Evolutionary conservation across 2,113 vertebrate genomes (phyloP), one percentile per base, ranked within the genome.

Genomic region (Serilophus lunatus): DNA sequence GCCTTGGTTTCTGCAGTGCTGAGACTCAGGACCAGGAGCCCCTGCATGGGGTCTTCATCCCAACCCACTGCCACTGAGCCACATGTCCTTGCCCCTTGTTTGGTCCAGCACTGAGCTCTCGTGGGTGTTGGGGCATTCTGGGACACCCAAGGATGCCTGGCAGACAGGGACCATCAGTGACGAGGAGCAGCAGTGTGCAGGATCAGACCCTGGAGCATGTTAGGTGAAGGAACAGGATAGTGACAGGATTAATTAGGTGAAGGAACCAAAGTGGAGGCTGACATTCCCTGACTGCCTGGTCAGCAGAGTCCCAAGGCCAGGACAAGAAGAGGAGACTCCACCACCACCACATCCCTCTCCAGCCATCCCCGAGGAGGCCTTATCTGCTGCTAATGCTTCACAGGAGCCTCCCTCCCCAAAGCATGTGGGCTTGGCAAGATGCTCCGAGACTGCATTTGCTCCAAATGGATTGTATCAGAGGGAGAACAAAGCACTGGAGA

Each of bases 401-500:
- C 95, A 95, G 79, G 87, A 86, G 91, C 64, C 47, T 88, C 79
- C 90, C 89, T 92, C 79, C 88, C 89, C 89, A 74, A 95, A 93
- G 87, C 90, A 66, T 72, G 79, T 0, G 63, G 91, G 85, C 86
- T 95, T 96, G 94, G 94, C 95, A 94, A 50, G 91, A 75, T 4
- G 51, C 93, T 93, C 54, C 1, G 6, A 82, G 92, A 86, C 76
- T 92, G 94, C 92, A 88, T 96, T 96, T 96, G 88, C 92, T 97
- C 90, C 95, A 95, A 96, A 95, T 94, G 95, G 95, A 95, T 95
- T 81, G 54, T 88, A 33, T 84, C 92, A 88, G 51, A 47, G 68
- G 54, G 54, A 95, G 79, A 96, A 95, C 88, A 94, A 96, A 96
- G 90, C 92, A 26, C 78, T 90, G 94, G 93, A 94, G 90, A 77